Evolutionary conservation across 2,113 vertebrate genomes (phyloP), one percentile per base, ranked within the genome.

Genomic region (Elgaria multicarinata): DNA sequence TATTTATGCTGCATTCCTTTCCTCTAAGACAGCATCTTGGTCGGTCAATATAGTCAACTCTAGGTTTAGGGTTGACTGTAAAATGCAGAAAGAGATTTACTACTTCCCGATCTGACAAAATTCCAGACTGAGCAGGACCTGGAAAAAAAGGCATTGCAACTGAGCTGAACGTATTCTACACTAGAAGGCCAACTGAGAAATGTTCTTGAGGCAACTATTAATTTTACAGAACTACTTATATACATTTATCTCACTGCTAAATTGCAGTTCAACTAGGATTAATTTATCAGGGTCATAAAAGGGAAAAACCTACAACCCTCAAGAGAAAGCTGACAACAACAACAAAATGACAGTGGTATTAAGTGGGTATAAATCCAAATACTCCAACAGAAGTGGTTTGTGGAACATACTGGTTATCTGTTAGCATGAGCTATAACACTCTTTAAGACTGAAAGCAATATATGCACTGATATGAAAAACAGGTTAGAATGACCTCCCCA

Each of bases 31-130:
- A 98, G 95, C 98, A 99, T 64, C 98, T 97, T 0, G 98, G 98
- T 75, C 98, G 97, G 95, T 99, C 98, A 86, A 98, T 98, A 96
- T 99, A 99, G 92, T 98, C 98, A 90, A 99, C 98, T 91, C 98
- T 98, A 64, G 98, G 98, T 95, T 99, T 99, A 92, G 98, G 98
- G 93, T 99, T 99, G 97, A 99, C 98, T 91, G 98, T 99, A 97
- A 99, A 99, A 97, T 99, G 98, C 95, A 99, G 97, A 96, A 99
- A 99, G 95, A 99, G 98, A 96, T 98, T 99, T 93, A 99, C 98
- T 95, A 99, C 98, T 96, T 99, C 98, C 91, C 98, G 97, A 96
- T 99, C 98, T 85, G 98, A 98, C 95, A 99, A 95, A 96, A 99
- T 99, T 94, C 98, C 98, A 97, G 98, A 99, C 76, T 99, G 98